Conservation (phyloP, 2,797 vertebrate genomes). For the Periophthalmus magnuspinnatus region DNA sequence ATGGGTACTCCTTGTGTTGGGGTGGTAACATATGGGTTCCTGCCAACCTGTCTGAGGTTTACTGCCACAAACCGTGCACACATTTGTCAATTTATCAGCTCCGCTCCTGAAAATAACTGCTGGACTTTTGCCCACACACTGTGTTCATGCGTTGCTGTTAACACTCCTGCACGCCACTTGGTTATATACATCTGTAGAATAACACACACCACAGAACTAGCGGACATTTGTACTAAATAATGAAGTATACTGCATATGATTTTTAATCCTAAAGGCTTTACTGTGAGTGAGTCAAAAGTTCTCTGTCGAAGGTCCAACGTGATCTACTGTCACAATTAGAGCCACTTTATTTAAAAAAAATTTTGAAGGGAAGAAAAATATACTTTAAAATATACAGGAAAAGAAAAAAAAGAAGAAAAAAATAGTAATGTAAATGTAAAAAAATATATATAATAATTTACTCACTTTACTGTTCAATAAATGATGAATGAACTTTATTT, state of each 20-base stretch:
- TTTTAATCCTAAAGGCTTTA: neutral
- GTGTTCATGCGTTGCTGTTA: slow-evolving; percentile 23
- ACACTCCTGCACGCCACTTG: slow-evolving; percentile 8
- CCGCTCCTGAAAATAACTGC: slow-evolving; percentile 36
- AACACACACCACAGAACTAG: neutral
- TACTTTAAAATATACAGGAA: no score
- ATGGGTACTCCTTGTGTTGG: slow-evolving; percentile 28
- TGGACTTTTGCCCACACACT: slow-evolving; percentile 27
- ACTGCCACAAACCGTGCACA: slow-evolving; percentile 42
- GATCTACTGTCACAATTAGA: no score
- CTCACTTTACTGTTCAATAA: no score
- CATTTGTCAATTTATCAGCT: slow-evolving; percentile 34
- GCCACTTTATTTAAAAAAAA: no score
- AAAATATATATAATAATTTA: no score
- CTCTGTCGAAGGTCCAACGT: no score
- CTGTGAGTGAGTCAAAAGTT: no score
- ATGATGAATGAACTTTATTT: no score
- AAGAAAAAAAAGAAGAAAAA: no score
- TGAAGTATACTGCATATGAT: neutral
- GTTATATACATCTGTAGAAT: slow-evolving; percentile 1
- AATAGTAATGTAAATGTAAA: no score
- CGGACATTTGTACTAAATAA: neutral
- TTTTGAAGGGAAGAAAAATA: no score
- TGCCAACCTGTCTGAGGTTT: slow-evolving; percentile 53
- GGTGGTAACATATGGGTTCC: slow-evolving; percentile 48